Evolutionary conservation across 2,888 invertebrate genomes (phyloP).

Genomic region (Cataglyphis rosenhaueri): DNA sequence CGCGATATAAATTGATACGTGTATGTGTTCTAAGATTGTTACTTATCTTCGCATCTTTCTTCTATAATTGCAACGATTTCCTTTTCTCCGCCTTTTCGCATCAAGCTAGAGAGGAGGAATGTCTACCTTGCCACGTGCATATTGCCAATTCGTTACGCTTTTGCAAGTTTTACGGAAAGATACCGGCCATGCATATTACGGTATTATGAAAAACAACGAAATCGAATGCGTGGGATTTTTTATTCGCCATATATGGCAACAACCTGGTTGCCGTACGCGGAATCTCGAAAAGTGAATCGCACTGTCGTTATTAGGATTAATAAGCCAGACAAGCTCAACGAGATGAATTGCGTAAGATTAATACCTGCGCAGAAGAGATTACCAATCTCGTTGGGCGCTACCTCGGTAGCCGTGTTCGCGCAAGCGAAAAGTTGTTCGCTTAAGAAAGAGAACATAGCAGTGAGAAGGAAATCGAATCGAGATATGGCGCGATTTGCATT

Average conservation of each 20-base stretch:
- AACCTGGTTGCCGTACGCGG: conserved; percentile 50
- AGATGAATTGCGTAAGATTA: conserved; percentile 81
- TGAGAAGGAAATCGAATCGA: conserved; percentile 40
- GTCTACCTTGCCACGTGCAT: conserved; percentile 12
- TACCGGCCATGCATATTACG: conserved; percentile 34
- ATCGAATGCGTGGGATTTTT: conserved; percentile 52
- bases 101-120: conserved; percentile 18
- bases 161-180: conserved; percentile 45
- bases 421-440: conserved; percentile 71
- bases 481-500: conserved; percentile 45
- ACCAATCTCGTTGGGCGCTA: conserved; percentile 75
- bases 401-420: conserved; percentile 64
- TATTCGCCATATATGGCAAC: conserved; percentile 37
- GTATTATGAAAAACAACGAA: conserved; percentile 45
- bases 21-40: conserved; percentile 9
- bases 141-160: conserved; percentile 47
- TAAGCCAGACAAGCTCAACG: conserved; percentile 76
- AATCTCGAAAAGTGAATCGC: conserved; percentile 78
- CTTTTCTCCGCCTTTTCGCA: conserved; percentile 29
- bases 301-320: conserved; percentile 78
- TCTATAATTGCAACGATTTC: conserved; percentile 38
- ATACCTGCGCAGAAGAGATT: conserved; percentile 76
- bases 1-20: conserved; percentile 37
- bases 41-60: conserved; percentile 36
- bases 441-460: conserved; percentile 52